phyloP scores from a whole-genome alignment of 2,888 invertebrate species.

The Acheta domesticus region DNA sequence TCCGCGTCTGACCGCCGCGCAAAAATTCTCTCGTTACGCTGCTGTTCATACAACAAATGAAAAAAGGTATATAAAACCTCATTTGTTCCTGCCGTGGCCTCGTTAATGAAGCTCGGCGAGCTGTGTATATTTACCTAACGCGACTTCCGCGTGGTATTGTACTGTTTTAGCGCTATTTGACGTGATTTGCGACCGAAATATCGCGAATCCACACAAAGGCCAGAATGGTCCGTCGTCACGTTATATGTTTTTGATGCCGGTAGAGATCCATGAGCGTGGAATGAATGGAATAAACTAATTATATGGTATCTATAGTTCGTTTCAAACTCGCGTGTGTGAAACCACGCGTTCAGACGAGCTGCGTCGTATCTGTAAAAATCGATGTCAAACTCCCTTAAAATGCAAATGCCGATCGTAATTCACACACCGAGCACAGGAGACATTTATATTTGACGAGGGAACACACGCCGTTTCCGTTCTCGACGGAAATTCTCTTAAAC shows the following conservation, averaged over 20 bases:
- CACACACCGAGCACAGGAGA: background rate
- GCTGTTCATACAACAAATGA: background rate
- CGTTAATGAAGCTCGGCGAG: background rate
- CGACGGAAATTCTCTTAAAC: background rate
- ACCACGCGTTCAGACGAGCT: too few species aligned
- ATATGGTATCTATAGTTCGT: too few species aligned
- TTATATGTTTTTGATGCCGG: too few species aligned
- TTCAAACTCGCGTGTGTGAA: too few species aligned
- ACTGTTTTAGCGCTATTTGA: too few species aligned
- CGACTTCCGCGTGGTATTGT: background rate
- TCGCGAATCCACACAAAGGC: too few species aligned
- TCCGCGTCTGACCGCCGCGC: too few species aligned
- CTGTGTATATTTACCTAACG: background rate
- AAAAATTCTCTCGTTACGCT: too few species aligned
- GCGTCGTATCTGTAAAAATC: background rate
- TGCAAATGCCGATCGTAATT: background rate
- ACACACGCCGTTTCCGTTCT: background rate
- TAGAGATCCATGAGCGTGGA: too few species aligned
- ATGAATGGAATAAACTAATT: too few species aligned
- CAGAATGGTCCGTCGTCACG: too few species aligned
- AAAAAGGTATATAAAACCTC: background rate
- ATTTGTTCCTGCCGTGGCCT: background rate
- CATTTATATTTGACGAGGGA: background rate
- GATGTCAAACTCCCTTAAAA: background rate
- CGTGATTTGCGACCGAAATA: too few species aligned